Base-by-base conservation (phyloP, 2,888 invertebrate genomes). In the Oligia strigilis region DNA sequence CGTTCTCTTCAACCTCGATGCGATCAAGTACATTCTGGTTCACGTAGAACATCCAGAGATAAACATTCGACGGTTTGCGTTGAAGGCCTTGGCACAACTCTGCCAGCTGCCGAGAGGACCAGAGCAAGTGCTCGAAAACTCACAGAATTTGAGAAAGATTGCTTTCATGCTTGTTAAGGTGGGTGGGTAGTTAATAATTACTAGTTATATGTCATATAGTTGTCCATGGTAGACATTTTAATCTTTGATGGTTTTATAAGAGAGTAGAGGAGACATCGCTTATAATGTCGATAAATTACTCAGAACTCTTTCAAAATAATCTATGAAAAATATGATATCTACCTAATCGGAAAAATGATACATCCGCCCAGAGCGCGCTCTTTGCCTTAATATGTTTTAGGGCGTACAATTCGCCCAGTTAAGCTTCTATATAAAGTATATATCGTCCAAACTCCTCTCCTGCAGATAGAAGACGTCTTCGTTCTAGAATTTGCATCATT, bases 401-500 rank as follows among this genome's bases (percentile, higher is more conserved):
- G 17, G 17, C n/a, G 9, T 46, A 9, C 9, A 46, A 9, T 17
- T 29, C 3, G 58, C 23, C 49, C 6, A 29, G 49, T 3, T 69
- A n/a, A 17, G 14, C 23, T 43, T 66, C 2, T 13, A 23, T 1
- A 43, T 1, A 55, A 55, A 55, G 55, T 8, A 8, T n/a, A 23
- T 29, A 29, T 13, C 29, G 29, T 19, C 36, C 70, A 11, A 58
- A 75, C 14, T 62, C n/a, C 11, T 40, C 19, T n/a, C 4, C 19
- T 29, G 14, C 89, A 97, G 97, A 91, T 94, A 67, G 97, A 97
- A 86, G 97, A 97, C 80, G 90, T 95, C 0, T 97, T 97, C 78
- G 96, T 97, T 64, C 91, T 97, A 75, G 97, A 97, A 91, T 97
- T 97, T 82, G 95, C 97, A 0, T 97, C 97, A 0, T 87, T 97